These are phyloP conservation scores for Phaedon cochleariae DNA, from an alignment of 2,888 invertebrate species.

Conservation along the genomic window DNA sequence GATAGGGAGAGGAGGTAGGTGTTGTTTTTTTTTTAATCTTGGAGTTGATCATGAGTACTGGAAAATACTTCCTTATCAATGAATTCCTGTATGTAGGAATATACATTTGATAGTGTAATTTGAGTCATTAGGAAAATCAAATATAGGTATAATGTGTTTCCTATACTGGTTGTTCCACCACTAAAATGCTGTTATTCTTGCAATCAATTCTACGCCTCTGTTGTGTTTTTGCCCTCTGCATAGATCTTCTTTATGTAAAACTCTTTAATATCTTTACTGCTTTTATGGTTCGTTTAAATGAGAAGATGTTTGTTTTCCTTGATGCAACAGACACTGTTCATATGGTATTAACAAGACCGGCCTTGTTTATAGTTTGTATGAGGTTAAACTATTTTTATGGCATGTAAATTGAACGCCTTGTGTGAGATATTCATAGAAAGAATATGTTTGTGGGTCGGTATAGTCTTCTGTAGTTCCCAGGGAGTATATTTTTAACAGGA, in stretches of 20 bases:
- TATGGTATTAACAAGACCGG: constrained; percentile 15
- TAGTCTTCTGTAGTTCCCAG: no score
- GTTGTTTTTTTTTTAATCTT: no score
- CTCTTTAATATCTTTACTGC: constrained; percentile 5
- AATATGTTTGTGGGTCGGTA: no score
- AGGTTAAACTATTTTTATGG: constrained; percentile 4
- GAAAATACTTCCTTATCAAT: no score
- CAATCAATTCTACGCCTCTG: not conserved
- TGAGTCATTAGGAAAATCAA: no score
- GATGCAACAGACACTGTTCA: constrained; percentile 11
- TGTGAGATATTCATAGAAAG: not conserved
- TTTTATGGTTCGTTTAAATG: constrained; percentile 13
- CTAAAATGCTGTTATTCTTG: not conserved
- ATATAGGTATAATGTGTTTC: no score
- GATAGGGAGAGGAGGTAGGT: no score
- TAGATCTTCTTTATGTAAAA: not conserved
- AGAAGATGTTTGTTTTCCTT: constrained; percentile 14
- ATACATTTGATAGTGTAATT: no score
- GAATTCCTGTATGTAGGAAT: no score
- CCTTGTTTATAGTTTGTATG: constrained; percentile 15
- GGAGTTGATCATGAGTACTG: no score
- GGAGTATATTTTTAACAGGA: no score
- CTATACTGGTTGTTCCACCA: no score
- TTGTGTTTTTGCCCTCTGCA: not conserved
- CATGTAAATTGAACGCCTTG: not conserved